A percentile compares a stretch with the other conserved stretches of the same genome.
These are phyloP conservation scores for Siphlonurus alternatus DNA, from an alignment of 2,888 invertebrate genomes.

Conservation along the genomic window DNA sequence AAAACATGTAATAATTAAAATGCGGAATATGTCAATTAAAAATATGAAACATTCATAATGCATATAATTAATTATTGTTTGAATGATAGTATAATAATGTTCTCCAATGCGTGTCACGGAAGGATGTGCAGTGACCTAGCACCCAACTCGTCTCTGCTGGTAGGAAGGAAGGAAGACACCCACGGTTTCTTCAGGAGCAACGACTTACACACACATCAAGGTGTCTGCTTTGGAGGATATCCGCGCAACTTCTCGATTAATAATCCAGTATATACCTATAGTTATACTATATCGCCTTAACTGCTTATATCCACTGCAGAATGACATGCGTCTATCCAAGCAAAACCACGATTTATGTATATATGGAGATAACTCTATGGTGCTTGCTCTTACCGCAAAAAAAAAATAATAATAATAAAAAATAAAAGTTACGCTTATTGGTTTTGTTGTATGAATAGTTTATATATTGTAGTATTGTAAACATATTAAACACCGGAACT, in stretches of 20 bases:
- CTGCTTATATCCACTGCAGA: too few relatives aligned
- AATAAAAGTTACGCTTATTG: not conserved
- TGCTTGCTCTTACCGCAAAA: not conserved
- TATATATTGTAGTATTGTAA: not conserved
- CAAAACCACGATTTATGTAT: not conserved
- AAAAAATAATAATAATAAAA: too few relatives aligned
- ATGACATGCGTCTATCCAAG: not conserved
- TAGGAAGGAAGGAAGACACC: too few relatives aligned
- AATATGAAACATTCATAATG: not conserved
- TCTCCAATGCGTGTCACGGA: not conserved
- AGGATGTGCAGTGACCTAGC: not conserved
- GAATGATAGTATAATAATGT: too few relatives aligned
- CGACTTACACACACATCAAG: too few relatives aligned
- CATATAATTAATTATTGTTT: too few relatives aligned
- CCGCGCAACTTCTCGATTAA: too few relatives aligned
- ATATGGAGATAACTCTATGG: not conserved
- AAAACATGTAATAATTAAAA: not conserved
- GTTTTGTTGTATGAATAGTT: not conserved
- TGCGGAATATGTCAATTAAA: not conserved
- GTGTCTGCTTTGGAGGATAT: too few relatives aligned
- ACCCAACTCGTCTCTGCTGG: too few relatives aligned
- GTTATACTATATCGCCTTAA: too few relatives aligned
- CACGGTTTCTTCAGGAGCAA: too few relatives aligned
- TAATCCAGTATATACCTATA: too few relatives aligned
- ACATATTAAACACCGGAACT: not conserved